Base-by-base conservation (phyloP, 2,888 invertebrate genomes). In the Drosophila anceps region DNA sequence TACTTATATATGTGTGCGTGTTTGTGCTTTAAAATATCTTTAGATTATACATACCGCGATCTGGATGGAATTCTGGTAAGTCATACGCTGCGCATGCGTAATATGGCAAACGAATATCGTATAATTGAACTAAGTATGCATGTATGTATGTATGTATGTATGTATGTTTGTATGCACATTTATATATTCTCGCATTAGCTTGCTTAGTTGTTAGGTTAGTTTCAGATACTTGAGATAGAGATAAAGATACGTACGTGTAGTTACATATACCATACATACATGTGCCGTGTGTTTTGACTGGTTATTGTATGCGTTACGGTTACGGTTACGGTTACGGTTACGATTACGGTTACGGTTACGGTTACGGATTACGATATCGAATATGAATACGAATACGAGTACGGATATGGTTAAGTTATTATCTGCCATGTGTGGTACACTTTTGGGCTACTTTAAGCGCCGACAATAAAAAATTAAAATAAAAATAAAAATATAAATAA, bases 341-440 rank as follows among this genome's bases (percentile, higher is more conserved):
- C 12, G 44, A 2, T 24, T 64, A 66, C 51, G 51, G 4, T 18
- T 69, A 69, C 51, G 41, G 12, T 24, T 64, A 66, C 51, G 51
- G 4, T 18, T 69, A 69, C 51, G 41, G 12, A 9, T 39, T 66
- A 73, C 53, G 60, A 13, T 33, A 70, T 70, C 59, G 55, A 39
- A 35, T 73, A 72, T 54, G 50, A 27, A 44, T 65, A 70, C 53
- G 53, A 31, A 24, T 71, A 71, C 57, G 69, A 33, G 33, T 72
- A 76, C 53, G 60, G 29, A 35, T 33, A 51, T 57, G 58, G 54
- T 35, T 69, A 66, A 46, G 59, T 72, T 63, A 68, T 53, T 59
- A 60, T 75, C 73, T 77, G 81, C 66, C 77, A 73, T 81, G 78
- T 81, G 78, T 81, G 77, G 64, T 62, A 65, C 62, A 48, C n/a